These are phyloP conservation scores for Limosa lapponica DNA, from an alignment of 2,797 vertebrate species.

Conservation along the genomic window DNA sequence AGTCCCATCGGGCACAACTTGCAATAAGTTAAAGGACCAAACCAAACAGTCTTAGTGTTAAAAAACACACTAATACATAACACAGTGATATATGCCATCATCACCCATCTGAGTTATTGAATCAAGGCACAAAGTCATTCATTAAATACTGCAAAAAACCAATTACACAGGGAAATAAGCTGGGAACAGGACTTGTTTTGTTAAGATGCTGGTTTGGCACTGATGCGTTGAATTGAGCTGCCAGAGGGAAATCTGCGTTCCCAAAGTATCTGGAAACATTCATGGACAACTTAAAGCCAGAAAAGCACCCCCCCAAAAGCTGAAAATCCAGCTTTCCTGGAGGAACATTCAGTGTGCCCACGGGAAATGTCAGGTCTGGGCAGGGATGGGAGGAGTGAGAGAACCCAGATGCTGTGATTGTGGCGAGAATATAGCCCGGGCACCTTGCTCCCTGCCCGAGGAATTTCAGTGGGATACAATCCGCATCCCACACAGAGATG, in stretches of 20 bases:
- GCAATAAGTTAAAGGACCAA: conserved; percentile 67
- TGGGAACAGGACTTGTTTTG: not conserved
- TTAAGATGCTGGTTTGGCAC: conserved; percentile 62
- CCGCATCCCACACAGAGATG: not conserved
- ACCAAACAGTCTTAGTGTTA: conserved; percentile 26
- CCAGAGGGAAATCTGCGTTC: not conserved
- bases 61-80: conserved; percentile 7
- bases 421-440: fast-evolving
- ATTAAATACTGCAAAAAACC: conserved; percentile 6
- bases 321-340: not conserved
- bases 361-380: not conserved
- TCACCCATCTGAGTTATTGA: conserved; percentile 21
- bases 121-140: conserved; percentile 70
- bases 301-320: not conserved
- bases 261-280: not conserved
- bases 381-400: not conserved
- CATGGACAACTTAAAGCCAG: conserved; percentile 26
- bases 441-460: not conserved
- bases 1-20: conserved; percentile 21
- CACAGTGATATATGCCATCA: conserved; percentile 25
- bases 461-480: not conserved
- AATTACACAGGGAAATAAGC: conserved; percentile 32
- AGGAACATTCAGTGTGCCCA: not conserved
- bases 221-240: conserved; percentile 16
- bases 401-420: fast-evolving